Conservation (phyloP, 2,797 vertebrate genomes). For the Glyptemys insculpta region DNA sequence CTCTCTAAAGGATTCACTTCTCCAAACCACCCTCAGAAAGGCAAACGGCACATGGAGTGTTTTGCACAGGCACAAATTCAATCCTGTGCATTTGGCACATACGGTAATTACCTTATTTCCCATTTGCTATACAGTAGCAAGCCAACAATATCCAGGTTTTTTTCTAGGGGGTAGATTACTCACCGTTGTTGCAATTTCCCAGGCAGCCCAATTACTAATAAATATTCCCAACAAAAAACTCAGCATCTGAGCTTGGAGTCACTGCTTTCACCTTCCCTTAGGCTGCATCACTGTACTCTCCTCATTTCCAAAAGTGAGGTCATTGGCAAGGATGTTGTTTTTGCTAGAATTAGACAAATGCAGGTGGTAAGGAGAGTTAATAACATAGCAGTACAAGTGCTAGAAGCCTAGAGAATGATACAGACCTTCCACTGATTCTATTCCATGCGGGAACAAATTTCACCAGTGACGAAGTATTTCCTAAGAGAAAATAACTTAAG, state of each 20-base stretch:
- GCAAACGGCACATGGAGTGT: background rate
- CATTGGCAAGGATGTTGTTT: slow-evolving; percentile 27
- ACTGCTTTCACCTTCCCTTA: slow-evolving; percentile 18
- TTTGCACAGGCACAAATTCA: background rate
- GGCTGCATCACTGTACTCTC: slow-evolving; percentile 13
- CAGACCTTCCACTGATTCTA: background rate
- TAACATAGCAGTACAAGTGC: background rate
- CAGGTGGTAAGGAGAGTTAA: slow-evolving; percentile 36
- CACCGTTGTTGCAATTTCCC: background rate
- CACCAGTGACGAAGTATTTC: slow-evolving; percentile 2
- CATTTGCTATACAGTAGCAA: background rate
- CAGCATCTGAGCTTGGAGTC: background rate
- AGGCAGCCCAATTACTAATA: slow-evolving; percentile 39
- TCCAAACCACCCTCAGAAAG: background rate
- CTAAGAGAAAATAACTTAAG: background rate
- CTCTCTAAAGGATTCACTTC: slow-evolving; percentile 10
- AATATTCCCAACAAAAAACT: background rate
- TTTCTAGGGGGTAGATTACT: background rate
- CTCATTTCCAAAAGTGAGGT: slow-evolving; percentile 2
- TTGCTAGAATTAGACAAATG: slow-evolving; percentile 33
- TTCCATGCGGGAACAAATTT: background rate
- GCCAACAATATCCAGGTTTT: background rate
- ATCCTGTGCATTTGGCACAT: slow-evolving; percentile 16
- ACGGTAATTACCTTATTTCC: slow-evolving; percentile 23
- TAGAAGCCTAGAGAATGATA: background rate